Evolutionary conservation across 2,888 invertebrate genomes (phyloP).

Genomic region (Crioceris asparagi): DNA sequence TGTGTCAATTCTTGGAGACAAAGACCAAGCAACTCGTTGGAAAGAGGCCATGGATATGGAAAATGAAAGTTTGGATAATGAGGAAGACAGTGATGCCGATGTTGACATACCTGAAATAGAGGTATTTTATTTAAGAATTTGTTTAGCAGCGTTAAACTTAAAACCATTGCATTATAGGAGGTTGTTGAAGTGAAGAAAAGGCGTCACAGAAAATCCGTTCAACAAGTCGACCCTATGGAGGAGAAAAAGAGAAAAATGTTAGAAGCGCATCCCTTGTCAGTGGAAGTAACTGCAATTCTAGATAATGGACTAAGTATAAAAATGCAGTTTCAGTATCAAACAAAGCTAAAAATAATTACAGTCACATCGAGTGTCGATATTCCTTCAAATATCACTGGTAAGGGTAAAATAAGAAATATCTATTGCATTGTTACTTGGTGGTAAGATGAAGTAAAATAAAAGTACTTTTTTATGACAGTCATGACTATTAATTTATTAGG

Average conservation of each 20-base stretch:
- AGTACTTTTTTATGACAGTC: too few species aligned
- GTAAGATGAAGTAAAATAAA: too few species aligned
- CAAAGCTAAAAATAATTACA: slow-evolving; percentile 62
- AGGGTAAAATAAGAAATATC: too few species aligned
- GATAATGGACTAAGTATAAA: slow-evolving; percentile 55
- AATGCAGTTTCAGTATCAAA: slow-evolving; percentile 57
- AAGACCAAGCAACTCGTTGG: slow-evolving; percentile 55
- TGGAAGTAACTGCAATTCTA: slow-evolving; percentile 50
- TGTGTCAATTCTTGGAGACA: slow-evolving; percentile 52
- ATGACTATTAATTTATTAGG: too few species aligned
- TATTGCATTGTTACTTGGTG: too few species aligned
- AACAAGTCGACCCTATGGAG: slow-evolving; percentile 55
- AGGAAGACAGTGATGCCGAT: slow-evolving; percentile 32
- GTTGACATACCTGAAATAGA: slow-evolving; percentile 31
- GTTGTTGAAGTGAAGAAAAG: slow-evolving; percentile 45
- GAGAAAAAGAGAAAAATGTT: slow-evolving; percentile 57
- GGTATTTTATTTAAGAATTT: slow-evolving; percentile 8
- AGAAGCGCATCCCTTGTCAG: slow-evolving; percentile 61
- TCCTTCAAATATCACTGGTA: slow-evolving; percentile 45
- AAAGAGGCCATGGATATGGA: slow-evolving; percentile 42
- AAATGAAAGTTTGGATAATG: slow-evolving; percentile 51
- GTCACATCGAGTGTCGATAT: slow-evolving; percentile 52
- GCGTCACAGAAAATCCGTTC: slow-evolving; percentile 46
- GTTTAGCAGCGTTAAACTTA: not conserved
- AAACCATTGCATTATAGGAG: slow-evolving; percentile 21